Base-by-base conservation (phyloP, 2,113 vertebrate species). In the Oncorhynchus clarkii region DNA sequence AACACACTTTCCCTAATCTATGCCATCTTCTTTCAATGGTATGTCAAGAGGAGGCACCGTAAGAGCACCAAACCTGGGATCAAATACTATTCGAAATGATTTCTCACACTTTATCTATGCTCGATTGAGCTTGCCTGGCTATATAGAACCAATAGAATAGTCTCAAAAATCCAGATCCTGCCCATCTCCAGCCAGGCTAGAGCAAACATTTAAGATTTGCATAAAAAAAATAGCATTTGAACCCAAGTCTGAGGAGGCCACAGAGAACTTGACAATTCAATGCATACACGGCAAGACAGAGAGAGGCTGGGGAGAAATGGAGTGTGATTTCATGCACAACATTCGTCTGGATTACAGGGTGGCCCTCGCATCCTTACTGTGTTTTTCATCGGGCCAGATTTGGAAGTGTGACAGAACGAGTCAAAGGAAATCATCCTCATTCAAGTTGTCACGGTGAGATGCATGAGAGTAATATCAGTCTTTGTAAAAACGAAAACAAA, bases 381-480 rank as follows among this genome's bases (percentile, higher is more conserved):
- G 74, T 88, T 84, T 86, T 71, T 88, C 75, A 89, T 87, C 86
- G 80, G 67, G 73, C 75, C 76, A 77, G 0, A 77, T 67, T 74
- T 76, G 82, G 84, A 82, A 83, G 84, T 77, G 75, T n/a, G 2
- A 54, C 77, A 74, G 76, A 73, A 79, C 66, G 70, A 88, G 87
- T 85, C 70, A 92, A 88, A 88, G 84, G 71, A 76, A 76, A 87
- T 88, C 86, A 83, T 76, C 24, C 48, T 88, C 88, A 91, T 86
- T 11, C 2, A 74, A 87, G 82, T n/a, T 66, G 90, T 89, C 85
- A 51, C 73, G 2, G 74, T 20, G 45, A 82, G 75, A 84, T 75
- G 73, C 71, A 76, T n/a, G 18, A 45, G 69, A 74, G 67, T 1
- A 64, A 26, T 5, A 20, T n/a, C 5, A 74, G 62, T 67, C 39